Percentiles rank a stretch among this genome's conserved stretches.
Evolutionary conservation across 2,113 vertebrate species (phyloP).

Genomic region (Lontra canadensis): DNA sequence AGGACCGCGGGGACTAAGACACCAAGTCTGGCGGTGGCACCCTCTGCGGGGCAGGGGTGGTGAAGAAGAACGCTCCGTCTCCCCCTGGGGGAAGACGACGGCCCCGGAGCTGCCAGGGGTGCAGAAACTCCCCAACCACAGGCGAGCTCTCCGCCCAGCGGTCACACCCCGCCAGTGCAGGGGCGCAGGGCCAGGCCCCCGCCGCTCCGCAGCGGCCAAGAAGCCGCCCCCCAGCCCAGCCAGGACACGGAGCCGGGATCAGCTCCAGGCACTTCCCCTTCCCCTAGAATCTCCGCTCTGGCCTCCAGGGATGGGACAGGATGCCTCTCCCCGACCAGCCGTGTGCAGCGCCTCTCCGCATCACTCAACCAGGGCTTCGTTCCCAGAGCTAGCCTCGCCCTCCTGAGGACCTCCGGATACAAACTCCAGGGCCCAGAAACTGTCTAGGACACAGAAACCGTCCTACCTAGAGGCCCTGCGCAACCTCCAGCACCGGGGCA

Average conservation of each 20-base stretch:
- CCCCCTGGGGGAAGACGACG: neutral
- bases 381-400: neutral
- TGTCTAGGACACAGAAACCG: neutral
- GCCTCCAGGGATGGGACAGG: constrained; percentile 62
- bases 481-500: neutral
- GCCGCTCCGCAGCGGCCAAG: neutral
- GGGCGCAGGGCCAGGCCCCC: neutral
- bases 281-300: constrained; percentile 60
- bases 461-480: fast-evolving
- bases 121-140: neutral
- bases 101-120: neutral
- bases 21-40: fast-evolving
- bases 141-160: constrained; percentile 29
- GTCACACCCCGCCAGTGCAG: neutral
- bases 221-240: neutral
- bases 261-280: constrained; percentile 70
- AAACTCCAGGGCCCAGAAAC: neutral
- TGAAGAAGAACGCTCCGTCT: neutral
- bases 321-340: constrained; percentile 67
- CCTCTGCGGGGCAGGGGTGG: too few relatives aligned
- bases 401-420: neutral
- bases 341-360: neutral
- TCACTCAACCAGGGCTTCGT: neutral
- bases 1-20: neutral
- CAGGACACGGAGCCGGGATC: constrained; percentile 39